Evolutionary conservation across 2,113 vertebrate species (phyloP), one percentile per base, ranked within the genome.

Genomic region (Silurus glanis): DNA sequence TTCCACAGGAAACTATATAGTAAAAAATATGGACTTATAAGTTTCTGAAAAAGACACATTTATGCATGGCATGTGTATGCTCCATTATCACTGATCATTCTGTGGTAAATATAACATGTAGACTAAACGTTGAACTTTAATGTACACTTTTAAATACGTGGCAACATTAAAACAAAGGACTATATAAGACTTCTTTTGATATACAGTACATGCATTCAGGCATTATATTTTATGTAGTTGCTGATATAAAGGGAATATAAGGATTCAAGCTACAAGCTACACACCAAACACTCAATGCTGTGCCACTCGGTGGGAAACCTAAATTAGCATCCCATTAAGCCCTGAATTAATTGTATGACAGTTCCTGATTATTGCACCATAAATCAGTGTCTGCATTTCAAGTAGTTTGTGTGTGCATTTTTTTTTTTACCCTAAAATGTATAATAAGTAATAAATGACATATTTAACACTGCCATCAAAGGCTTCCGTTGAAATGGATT

Each of bases 381-480:
- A 16, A 80, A 80, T 80, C 56, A 80, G 58, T 37, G 37, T 81
- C 59, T 47, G 79, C 58, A 81, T 81, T 81, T 81, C 58, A 81
- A 81, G 21, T 79, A 79, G 76, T 19, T 79, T 79, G 14, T 19
- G 8, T 79, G 55, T 28, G 16, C 55, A 6, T 16, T 58, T 79
- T 76, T 79, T 58, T 55, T 37, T 37, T 37, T 37, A 37, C 37
- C 37, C 37, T 2, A 37, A 5, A 13, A 37, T 58, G 9, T 4
- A 28, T 14, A 55, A 78, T 25, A 25, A 76, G 12, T 79, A 56
- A 28, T 28, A 16, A 78, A 78, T 78, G 9, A 19, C 37, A 45
- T 79, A 25, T 79, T 79, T 79, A 79, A 79, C 23, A 17, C 14
- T 25, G 53, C 51, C 75, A 79, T 28, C 75, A 79, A 17, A 56